A percentile compares a stretch with the other conserved stretches of the same genome.
Conservation (phyloP, 2,113 vertebrate species). For the Hippocampus barbouri region DNA sequence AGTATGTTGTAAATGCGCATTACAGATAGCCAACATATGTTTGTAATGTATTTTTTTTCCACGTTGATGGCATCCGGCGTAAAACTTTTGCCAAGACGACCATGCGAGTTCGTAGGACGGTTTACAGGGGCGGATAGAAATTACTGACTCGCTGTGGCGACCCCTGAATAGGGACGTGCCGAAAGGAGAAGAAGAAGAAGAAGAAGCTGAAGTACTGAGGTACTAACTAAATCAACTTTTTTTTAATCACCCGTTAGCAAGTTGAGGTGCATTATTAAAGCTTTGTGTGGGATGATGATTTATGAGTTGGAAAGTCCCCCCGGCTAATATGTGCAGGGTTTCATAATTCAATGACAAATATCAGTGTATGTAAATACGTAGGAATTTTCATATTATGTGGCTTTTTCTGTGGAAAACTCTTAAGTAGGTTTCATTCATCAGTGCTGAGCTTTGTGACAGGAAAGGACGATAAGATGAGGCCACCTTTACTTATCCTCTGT, state of each 20-base stretch:
- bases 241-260: slow-evolving; percentile 12
- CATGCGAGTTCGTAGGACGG: too few species aligned
- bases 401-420: slow-evolving; percentile 33
- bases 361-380: slow-evolving; percentile 41
- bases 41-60: too few species aligned
- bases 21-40: background rate
- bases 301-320: slow-evolving; percentile 23
- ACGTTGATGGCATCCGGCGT: too few species aligned
- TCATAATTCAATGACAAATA: slow-evolving; percentile 49
- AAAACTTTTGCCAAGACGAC: too few species aligned
- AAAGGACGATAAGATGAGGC: slow-evolving; percentile 59
- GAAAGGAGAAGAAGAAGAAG: too few species aligned
- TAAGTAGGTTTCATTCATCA: slow-evolving; percentile 62
- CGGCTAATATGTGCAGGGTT: slow-evolving; percentile 22
- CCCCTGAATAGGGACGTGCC: too few species aligned
- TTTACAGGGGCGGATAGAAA: too few species aligned
- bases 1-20: background rate
- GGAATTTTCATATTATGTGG: slow-evolving; percentile 34
- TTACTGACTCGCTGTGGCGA: too few species aligned
- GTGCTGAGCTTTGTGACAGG: slow-evolving; percentile 49
- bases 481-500: slow-evolving; percentile 63
- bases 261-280: slow-evolving; percentile 27
- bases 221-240: slow-evolving; percentile 9
- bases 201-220: background rate
- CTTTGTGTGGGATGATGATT: slow-evolving; percentile 34